Evolutionary conservation across 2,797 vertebrate species (phyloP).

Genomic region (Microctenopoma steveboyesi): DNA sequence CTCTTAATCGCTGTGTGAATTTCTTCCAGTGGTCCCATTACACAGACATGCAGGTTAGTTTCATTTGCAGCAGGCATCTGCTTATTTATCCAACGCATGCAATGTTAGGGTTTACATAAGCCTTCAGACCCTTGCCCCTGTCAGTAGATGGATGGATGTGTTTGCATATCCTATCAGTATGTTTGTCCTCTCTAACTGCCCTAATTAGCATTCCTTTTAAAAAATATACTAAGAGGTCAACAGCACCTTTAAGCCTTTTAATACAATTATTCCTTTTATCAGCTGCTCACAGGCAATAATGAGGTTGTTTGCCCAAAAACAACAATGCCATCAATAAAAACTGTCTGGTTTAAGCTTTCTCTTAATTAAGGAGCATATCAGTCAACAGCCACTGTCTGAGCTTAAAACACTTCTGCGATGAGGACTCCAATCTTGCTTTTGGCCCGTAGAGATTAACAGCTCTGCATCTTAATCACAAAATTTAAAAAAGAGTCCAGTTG

Average conservation of each 20-base stretch:
- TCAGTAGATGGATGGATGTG: background rate
- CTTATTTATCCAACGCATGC: background rate
- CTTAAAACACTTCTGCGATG: conserved; percentile 27
- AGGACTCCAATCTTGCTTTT: conserved; percentile 45
- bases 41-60: background rate
- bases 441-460: conserved; percentile 47
- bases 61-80: background rate
- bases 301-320: conserved; percentile 15
- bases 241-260: conserved; percentile 11
- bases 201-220: conserved; percentile 1
- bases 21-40: background rate
- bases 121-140: background rate
- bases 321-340: conserved; percentile 34
- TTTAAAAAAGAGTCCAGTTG: conserved; percentile 54
- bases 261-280: conserved; percentile 22
- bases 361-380: conserved; percentile 29
- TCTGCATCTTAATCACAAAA: conserved; percentile 65
- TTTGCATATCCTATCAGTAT: conserved; percentile 1
- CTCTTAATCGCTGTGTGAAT: background rate
- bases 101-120: background rate
- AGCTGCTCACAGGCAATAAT: conserved; percentile 34
- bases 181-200: conserved; percentile 2
- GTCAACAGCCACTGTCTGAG: conserved; percentile 33
- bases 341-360: conserved; percentile 15
- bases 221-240: conserved; percentile 7